Conservation (phyloP, 2,888 invertebrate species). For the Melinopterus prodromus region DNA sequence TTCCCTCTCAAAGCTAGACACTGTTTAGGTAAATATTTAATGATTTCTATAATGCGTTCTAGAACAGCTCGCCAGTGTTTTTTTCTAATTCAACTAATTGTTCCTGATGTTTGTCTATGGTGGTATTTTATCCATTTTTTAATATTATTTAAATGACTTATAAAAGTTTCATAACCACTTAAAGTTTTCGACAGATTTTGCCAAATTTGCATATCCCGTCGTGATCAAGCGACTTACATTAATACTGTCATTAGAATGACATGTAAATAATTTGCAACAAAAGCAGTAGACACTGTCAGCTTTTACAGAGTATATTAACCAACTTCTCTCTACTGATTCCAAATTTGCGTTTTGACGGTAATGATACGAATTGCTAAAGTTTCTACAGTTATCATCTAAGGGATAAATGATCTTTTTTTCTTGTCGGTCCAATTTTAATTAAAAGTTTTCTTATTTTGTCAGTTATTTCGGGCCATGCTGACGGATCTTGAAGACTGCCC, state of each 20-base stretch:
- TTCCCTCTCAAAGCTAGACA: constrained; percentile 25
- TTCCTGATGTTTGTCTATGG: not conserved
- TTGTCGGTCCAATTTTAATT: constrained; percentile 6
- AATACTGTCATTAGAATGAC: no score
- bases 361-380: not conserved
- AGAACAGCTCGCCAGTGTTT: constrained; percentile 21
- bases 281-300: no score
- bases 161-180: no score
- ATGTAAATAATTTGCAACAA: no score
- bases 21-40: constrained; percentile 22
- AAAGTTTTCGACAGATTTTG: no score
- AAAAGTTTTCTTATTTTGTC: constrained; percentile 12
- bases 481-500: no score
- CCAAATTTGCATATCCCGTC: no score
- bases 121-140: constrained; percentile 13
- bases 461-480: constrained; percentile 6
- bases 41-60: constrained; percentile 19
- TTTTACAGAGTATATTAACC: no score
- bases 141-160: constrained; percentile 16
- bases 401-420: not conserved
- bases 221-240: no score
- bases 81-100: constrained; percentile 27
- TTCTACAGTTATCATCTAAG: constrained; percentile 10
- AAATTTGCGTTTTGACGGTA: not conserved
- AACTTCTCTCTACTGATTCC: not conserved